Conservation (phyloP, 1,140 invertebrate species). For the Apocrypta bakeri region DNA sequence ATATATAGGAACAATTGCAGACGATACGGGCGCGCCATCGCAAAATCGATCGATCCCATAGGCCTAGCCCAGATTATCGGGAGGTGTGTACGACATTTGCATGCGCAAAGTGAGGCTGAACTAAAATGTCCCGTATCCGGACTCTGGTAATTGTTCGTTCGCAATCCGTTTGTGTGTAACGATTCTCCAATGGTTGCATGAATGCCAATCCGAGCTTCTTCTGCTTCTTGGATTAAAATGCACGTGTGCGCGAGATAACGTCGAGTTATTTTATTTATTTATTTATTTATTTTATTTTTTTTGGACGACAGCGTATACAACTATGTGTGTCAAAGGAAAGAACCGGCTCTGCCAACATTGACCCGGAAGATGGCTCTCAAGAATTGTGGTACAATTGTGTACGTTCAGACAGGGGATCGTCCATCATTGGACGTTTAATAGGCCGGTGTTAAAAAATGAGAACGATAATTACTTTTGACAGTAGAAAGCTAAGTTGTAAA, state of each 20-base stretch:
- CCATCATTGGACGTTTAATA: neutral
- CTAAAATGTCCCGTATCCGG: constrained; percentile 8
- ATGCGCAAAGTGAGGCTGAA: neutral
- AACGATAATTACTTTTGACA: no score
- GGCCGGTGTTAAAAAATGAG: no score
- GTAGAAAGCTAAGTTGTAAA: no score
- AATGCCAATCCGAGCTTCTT: neutral
- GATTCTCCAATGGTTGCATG: neutral
- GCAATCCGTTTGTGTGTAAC: neutral
- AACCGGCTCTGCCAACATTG: no score
- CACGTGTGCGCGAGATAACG: neutral
- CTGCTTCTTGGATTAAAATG: neutral
- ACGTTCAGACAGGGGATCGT: no score
- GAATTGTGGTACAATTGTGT: no score
- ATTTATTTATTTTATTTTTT: no score
- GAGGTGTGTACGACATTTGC: constrained; percentile 6
- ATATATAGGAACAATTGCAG: neutral
- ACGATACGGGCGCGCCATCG: constrained; percentile 17
- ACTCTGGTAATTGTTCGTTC: constrained; percentile 12
- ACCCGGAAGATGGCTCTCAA: no score
- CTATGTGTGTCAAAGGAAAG: no score
- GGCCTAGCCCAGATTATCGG: constrained; percentile 18
- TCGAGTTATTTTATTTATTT: no score
- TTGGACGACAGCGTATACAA: no score
- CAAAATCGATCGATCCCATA: constrained; percentile 28